Evolutionary conservation across 2,113 vertebrate species (phyloP).

Genomic region (zebrafish (Danio rerio)): GRCz12tu NC_133176.1:28147501-28148000

Average conservation of each 20-base stretch:
- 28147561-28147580: no score
- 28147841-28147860: background rate
- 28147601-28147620: background rate
- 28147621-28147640: constrained; percentile 70
- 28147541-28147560: background rate
- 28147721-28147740: constrained; percentile 82
- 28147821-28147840: no score
- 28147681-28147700: constrained; percentile 86
- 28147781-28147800: constrained; percentile 78
- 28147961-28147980: no score
- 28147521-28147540: background rate
- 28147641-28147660: constrained; percentile 78
- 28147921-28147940: no score
- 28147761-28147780: constrained; percentile 85
- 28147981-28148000: no score
- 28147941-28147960: no score
- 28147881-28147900: background rate
- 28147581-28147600: background rate
- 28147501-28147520: background rate
- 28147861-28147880: background rate
- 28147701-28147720: constrained; percentile 85
- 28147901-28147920: no score
- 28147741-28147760: constrained; percentile 82
- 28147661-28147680: constrained; percentile 87
- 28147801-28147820: background rate